A percentile compares a stretch with the other conserved stretches of the same genome.
These are phyloP conservation scores for Rhagologus leucostigma DNA, from an alignment of 2,113 vertebrate genomes.

Conservation along the genomic window DNA sequence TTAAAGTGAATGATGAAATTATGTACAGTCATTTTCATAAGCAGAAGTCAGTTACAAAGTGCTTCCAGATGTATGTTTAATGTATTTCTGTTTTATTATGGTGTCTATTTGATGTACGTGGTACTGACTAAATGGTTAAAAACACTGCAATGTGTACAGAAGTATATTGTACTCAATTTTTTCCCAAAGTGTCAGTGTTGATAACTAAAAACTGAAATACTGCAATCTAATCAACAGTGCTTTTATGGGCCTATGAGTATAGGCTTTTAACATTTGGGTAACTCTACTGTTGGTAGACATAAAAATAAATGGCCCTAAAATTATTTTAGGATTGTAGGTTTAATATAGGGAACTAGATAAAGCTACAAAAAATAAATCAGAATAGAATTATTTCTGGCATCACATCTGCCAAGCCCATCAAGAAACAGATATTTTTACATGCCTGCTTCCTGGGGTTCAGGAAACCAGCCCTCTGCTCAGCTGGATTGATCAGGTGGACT, in stretches of 20 bases:
- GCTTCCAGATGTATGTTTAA: constrained; percentile 65
- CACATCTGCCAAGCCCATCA: constrained; percentile 48
- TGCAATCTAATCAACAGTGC: constrained; percentile 59
- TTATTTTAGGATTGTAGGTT: constrained; percentile 66
- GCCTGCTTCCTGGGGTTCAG: constrained; percentile 14
- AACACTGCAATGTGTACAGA: constrained; percentile 51
- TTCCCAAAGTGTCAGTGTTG: constrained; percentile 60
- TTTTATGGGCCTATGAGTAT: constrained; percentile 57
- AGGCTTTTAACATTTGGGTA: constrained; percentile 66
- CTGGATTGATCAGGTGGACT: constrained; percentile 16
- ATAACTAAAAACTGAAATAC: constrained; percentile 67
- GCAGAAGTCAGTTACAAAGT: constrained; percentile 61
- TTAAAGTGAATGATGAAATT: constrained; percentile 66
- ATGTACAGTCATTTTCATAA: constrained; percentile 61
- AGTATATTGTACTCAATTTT: constrained; percentile 55
- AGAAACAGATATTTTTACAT: constrained; percentile 54
- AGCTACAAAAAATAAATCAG: constrained; percentile 56
- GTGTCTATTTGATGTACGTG: constrained; percentile 57
- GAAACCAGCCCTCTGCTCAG: neutral
- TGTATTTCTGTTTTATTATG: constrained; percentile 63
- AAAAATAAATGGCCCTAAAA: constrained; percentile 69
- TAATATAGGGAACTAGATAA: constrained; percentile 61
- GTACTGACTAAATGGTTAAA: constrained; percentile 64
- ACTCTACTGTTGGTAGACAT: constrained; percentile 64
- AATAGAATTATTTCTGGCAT: constrained; percentile 48